A percentile compares a stretch with the other conserved stretches of the same genome.
Evolutionary conservation across 2,797 vertebrate species (phyloP).

Genomic region (Gambelia wislizenii): DNA sequence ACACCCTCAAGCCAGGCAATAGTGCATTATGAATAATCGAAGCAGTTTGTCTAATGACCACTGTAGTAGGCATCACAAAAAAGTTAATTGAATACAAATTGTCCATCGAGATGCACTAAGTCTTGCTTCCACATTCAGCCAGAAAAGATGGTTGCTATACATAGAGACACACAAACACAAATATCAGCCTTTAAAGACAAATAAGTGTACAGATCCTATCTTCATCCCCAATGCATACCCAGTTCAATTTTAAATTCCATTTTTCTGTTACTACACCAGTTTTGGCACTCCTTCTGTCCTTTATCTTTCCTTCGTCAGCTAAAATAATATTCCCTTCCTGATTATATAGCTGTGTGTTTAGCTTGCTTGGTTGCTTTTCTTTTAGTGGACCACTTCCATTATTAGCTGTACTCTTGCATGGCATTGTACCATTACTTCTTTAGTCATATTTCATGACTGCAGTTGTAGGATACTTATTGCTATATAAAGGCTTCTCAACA

Average conservation of each 20-base stretch:
- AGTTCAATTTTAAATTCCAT: neutral
- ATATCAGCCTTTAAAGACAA: neutral
- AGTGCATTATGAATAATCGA: neutral
- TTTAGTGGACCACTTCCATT: conserved; percentile 60
- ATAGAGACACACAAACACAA: conserved; percentile 4
- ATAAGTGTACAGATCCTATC: neutral
- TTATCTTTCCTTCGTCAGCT: conserved; percentile 50
- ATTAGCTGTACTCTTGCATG: conserved; percentile 61
- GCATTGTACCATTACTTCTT: conserved; percentile 60
- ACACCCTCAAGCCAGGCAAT: conserved; percentile 25
- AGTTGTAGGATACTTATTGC: conserved; percentile 56
- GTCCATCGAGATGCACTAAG: neutral
- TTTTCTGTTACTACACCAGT: conserved; percentile 70
- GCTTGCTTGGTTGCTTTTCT: conserved; percentile 72
- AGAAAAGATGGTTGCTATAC: neutral
- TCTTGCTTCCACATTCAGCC: neutral
- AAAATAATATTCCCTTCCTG: conserved; percentile 44
- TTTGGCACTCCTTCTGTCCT: conserved; percentile 64
- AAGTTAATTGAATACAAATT: neutral
- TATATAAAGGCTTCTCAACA: conserved; percentile 67
- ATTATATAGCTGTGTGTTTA: conserved; percentile 55
- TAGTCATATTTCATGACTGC: conserved; percentile 54
- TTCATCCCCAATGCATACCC: neutral
- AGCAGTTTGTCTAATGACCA: neutral
- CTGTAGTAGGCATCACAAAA: neutral